These are phyloP conservation scores for Melinopterus prodromus DNA, from an alignment of 2,888 invertebrate species.

Conservation along the genomic window DNA sequence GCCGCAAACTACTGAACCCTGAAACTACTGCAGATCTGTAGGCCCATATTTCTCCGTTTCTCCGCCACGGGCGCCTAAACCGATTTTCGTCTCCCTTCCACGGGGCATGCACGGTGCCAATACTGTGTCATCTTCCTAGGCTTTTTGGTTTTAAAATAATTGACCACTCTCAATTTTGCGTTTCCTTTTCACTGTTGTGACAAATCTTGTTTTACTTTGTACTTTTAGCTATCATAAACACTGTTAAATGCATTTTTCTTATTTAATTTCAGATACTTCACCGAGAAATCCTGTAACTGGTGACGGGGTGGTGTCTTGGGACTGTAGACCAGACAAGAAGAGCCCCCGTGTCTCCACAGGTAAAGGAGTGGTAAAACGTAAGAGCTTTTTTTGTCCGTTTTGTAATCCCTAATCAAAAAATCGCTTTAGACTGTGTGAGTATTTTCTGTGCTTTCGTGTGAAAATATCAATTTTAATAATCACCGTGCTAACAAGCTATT, in stretches of 20 bases:
- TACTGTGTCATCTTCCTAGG: no score
- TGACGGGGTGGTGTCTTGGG: slow-evolving; percentile 59
- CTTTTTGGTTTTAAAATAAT: no score
- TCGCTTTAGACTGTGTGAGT: background rate
- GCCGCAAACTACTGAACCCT: no score
- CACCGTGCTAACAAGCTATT: background rate
- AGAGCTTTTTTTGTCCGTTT: slow-evolving; percentile 15
- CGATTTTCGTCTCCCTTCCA: no score
- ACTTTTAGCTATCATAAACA: background rate
- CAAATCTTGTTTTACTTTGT: no score
- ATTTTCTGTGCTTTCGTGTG: background rate
- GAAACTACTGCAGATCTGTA: no score
- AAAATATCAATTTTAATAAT: background rate
- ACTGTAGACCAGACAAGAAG: slow-evolving; percentile 50
- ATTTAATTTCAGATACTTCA: slow-evolving; percentile 54
- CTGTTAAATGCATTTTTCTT: slow-evolving; percentile 21
- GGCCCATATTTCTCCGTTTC: no score
- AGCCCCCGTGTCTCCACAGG: slow-evolving; percentile 53
- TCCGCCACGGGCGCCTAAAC: no score
- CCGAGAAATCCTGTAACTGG: slow-evolving; percentile 60
- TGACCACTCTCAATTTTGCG: no score
- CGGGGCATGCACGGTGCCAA: no score
- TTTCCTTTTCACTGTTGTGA: no score
- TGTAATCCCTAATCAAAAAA: background rate
- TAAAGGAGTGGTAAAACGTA: slow-evolving; percentile 25